Percentiles rank a stretch among this genome's conserved stretches.
Evolutionary conservation across 2,888 invertebrate species (phyloP).

Genomic region (Caenorhabditis sp.): DNA sequence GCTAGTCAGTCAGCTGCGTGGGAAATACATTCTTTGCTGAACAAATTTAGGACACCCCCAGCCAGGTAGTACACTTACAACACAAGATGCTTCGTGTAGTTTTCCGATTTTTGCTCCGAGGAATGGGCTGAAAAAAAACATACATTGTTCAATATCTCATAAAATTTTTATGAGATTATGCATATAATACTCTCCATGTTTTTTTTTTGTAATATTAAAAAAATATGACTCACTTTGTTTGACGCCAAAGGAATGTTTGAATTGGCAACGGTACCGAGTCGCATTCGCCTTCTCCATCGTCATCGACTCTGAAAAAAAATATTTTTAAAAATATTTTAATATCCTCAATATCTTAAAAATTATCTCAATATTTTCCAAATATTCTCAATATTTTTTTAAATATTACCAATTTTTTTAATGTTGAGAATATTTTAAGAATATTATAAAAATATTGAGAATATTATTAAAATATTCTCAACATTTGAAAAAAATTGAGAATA

Average conservation of each 20-base stretch:
- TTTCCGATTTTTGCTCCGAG: constrained; percentile 93
- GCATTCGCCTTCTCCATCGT: constrained; percentile 72
- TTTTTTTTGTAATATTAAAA: background rate
- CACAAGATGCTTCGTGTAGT: constrained; percentile 93
- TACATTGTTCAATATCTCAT: background rate
- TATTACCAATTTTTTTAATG: no score
- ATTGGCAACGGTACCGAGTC: constrained; percentile 91
- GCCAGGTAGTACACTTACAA: constrained; percentile 85
- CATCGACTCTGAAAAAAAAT: constrained; percentile 21
- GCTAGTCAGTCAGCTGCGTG: background rate
- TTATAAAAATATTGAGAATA: no score
- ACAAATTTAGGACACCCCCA: background rate
- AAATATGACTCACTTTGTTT: constrained; percentile 79
- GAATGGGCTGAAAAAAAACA: constrained; percentile 82
- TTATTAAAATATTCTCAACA: no score
- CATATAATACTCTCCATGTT: background rate
- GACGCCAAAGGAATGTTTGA: constrained; percentile 95
- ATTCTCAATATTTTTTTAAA: no score
- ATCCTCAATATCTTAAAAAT: background rate
- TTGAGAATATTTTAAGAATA: no score
- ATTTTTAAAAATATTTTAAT: background rate
- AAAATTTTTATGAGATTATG: background rate
- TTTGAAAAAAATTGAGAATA: no score
- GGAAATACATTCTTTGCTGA: constrained; percentile 9
- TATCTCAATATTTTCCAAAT: no score